Evolutionary conservation across 2,113 vertebrate species (phyloP), one percentile per base, ranked within the genome.

Genomic region (Nibea albiflora): DNA sequence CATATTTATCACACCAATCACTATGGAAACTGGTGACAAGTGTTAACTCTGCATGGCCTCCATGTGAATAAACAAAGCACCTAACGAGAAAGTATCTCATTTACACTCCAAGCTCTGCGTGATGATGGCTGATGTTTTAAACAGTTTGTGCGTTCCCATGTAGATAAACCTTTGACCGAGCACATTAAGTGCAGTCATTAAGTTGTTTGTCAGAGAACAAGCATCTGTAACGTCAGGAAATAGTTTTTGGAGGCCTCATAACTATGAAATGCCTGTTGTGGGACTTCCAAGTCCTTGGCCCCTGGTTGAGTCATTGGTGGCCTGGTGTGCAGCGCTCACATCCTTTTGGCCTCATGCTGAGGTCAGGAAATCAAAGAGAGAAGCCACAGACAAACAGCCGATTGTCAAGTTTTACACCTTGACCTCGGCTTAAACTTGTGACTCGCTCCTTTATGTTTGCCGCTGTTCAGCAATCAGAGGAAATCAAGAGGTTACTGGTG

Each of bases 341-440:
- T 90, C 89, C 79, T 84, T 75, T 73, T 66, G 58, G 84, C 76
- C 81, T 85, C 73, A 80, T 1, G 78, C 74, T 76, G 63, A 83
- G 88, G 89, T 92, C 90, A 90, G 89, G 88, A 91, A 92, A 94
- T 93, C 84, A 93, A 91, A 93, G 89, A 71, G 84, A 60, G 64
- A 71, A 86, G 82, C 81, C 77, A 66, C 87, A 88, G 93, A 94
- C 94, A 95, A 94, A 90, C 87, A 78, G 89, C 24, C 83, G 72
- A 93, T 94, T 95, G 93, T 94, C 83, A 87, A 86, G 85, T 91
- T 92, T 90, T 83, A 94, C 89, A 93, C 88, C 87, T 89, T 94
- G 92, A 94, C 93, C 93, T 86, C 84, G 2, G 85, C 70, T 93
- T 94, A 88, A 94, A 94, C 90, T 92, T 76, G 85, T 52, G 88